Base-by-base conservation (phyloP, 2,888 invertebrate species). In the Prionchulus punctatus region DNA sequence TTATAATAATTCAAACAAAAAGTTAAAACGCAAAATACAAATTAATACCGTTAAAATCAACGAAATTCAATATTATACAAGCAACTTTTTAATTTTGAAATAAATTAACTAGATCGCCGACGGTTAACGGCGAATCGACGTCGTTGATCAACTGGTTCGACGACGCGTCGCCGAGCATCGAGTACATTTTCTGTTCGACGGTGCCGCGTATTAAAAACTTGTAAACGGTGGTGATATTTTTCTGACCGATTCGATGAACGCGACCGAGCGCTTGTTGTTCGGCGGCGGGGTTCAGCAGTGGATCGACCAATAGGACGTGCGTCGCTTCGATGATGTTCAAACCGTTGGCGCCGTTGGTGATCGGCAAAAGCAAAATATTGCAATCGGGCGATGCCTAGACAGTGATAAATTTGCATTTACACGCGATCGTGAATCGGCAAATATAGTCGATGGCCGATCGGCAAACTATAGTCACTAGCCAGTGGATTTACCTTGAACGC, bases 161-260 rank as follows among this genome's bases (percentile, higher is more conserved):
- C n/a, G n/a, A n/a, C 18, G 12, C 12, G 23, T 45, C 47, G 15
- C n/a, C 15, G n/a, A 45, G 23, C 15, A 23, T 23, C 7, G 15
- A 7, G n/a, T 59, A 55, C 31, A 84, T 80, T 56, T 79, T 78
- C 67, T 84, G 82, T 68, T 85, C 85, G 25, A 85, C 81, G 1
- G 84, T 83, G 58, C 78, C 75, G 58, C 69, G 66, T 12, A 83
- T 79, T 51, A 84, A 72, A 68, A 85, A 83, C 55, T 82, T 78
- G 71, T 85, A 83, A 0, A 85, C 81, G 43, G 77, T 76, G 0
- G 84, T 85, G 43, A 78, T 73, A 65, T 77, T 81, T 1, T 78
- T 81, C 73, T 86, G 86, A 0, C 86, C 86, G 61, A 86, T 84
- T 43, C 86, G 77, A 73, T 85, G 83, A 18, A 86, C 78, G 58